phyloP scores from a whole-genome alignment of 2,113 vertebrate species.

The Anolis carolinensis region DNA sequence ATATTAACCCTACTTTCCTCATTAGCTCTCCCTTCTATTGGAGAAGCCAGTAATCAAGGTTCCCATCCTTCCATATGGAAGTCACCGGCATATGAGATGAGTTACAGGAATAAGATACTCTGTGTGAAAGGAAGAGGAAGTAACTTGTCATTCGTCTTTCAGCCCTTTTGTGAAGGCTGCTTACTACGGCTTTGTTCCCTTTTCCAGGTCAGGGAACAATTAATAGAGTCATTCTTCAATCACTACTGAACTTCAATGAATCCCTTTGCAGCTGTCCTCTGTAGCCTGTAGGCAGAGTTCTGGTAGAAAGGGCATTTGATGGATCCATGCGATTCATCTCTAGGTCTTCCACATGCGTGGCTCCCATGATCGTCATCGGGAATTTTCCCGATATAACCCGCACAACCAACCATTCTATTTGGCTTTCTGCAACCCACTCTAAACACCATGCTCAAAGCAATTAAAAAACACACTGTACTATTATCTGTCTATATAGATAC shows the following conservation, averaged over 20 bases:
- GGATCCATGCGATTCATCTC: background rate
- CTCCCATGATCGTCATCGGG: slow-evolving; percentile 18
- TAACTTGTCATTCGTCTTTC: background rate
- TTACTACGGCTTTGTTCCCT: background rate
- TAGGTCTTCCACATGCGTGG: slow-evolving; percentile 12
- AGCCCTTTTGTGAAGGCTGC: background rate
- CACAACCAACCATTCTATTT: background rate
- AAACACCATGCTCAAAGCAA: background rate
- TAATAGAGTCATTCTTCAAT: background rate
- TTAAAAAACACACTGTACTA: background rate
- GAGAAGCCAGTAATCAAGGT: background rate
- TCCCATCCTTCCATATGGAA: background rate
- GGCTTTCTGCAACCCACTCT: background rate
- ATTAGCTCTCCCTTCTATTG: background rate
- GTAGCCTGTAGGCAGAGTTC: background rate
- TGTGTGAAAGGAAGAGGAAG: slow-evolving; percentile 8
- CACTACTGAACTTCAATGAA: background rate
- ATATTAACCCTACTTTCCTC: background rate
- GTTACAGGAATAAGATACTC: slow-evolving; percentile 1
- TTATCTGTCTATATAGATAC: background rate
- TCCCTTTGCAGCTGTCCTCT: no score
- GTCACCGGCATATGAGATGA: background rate
- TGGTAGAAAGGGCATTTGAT: rapidly evolving
- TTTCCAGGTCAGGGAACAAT: slow-evolving; percentile 13
- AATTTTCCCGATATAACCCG: slow-evolving; percentile 8